Percentiles rank a stretch among this genome's conserved stretches.
phyloP scores from a whole-genome alignment of 2,888 invertebrate species.

The Pachycephus smyrnensis region DNA sequence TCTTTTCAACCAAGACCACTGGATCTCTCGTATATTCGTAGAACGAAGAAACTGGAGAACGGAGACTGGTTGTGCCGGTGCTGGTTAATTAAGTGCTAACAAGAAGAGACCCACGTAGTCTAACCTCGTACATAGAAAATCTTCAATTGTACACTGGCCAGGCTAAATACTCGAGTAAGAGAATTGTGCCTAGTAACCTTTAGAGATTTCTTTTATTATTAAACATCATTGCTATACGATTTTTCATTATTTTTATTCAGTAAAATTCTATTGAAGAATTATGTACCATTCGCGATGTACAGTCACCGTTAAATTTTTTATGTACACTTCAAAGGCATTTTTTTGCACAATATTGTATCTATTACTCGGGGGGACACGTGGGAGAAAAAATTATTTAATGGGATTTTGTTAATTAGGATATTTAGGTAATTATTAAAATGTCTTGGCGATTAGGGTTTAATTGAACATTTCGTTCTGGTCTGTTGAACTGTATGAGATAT shows the following conservation, averaged over 20 bases:
- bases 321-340: no score
- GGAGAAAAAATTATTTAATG: not conserved
- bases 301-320: no score
- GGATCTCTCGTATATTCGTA: not conserved
- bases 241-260: not conserved
- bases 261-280: not conserved
- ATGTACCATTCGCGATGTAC: not conserved
- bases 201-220: not conserved
- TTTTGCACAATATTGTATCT: no score
- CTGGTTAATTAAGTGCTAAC: slow-evolving; percentile 63
- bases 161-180: not conserved
- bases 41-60: slow-evolving; percentile 5
- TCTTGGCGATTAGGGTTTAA: not conserved
- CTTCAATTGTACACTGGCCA: slow-evolving; percentile 5
- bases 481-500: not conserved
- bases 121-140: slow-evolving; percentile 4
- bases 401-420: not conserved
- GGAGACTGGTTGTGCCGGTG: slow-evolving; percentile 47
- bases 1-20: not conserved
- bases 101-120: slow-evolving; percentile 49
- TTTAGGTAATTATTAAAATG: not conserved
- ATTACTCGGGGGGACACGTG: not conserved
- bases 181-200: not conserved
- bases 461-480: not conserved
- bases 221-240: not conserved